Evolutionary conservation across 1,140 invertebrate species (phyloP).

Genomic region (Batillaria attramentaria): DNA sequence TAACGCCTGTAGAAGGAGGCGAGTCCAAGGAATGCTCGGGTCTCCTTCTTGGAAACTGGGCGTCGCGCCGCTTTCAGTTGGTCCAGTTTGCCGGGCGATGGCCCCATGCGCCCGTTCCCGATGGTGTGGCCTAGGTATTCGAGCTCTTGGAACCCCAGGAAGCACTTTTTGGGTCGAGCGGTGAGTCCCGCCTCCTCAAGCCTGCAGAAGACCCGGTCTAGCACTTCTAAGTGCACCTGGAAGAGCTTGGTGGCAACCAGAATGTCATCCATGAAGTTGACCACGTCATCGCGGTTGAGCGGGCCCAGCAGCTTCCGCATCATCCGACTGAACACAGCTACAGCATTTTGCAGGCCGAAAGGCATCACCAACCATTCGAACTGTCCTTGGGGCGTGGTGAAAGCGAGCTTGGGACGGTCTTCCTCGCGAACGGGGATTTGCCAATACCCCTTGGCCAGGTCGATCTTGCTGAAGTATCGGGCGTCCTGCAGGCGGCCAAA

Average conservation of each 20-base stretch:
- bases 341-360: neutral
- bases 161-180: neutral
- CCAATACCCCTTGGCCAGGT: constrained; percentile 51
- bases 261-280: neutral
- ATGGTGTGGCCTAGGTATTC: neutral
- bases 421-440: constrained; percentile 33
- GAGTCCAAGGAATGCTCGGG: neutral
- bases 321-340: neutral
- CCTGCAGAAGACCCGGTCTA: neutral
- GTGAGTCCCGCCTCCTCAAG: neutral
- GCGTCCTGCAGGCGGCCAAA: too few species aligned
- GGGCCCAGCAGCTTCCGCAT: neutral
- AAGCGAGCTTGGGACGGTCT: constrained; percentile 26
- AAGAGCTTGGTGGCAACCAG: neutral
- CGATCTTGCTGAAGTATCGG: constrained; percentile 28
- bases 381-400: constrained; percentile 38
- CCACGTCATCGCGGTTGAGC: neutral
- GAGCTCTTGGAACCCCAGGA: neutral
- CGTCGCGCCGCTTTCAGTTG: neutral
- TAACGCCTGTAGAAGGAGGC: neutral
- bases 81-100: neutral
- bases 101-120: neutral
- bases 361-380: constrained; percentile 35
- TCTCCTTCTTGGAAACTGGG: neutral
- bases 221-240: neutral